phyloP scores from a whole-genome alignment of 2,113 vertebrate genomes.

The Tupaia tana region DNA sequence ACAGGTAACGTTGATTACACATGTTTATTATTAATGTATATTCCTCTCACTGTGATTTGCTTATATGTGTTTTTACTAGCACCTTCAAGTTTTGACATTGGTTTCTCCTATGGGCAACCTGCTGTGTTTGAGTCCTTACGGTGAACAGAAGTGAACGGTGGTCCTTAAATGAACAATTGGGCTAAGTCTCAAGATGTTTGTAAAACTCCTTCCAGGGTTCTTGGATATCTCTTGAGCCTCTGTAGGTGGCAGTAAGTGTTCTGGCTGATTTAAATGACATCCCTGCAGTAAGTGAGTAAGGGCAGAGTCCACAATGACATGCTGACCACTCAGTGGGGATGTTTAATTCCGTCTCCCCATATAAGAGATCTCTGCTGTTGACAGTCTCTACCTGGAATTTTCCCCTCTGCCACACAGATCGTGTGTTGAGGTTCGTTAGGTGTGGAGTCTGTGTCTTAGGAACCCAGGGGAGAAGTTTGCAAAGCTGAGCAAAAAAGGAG shows the following conservation, averaged over 20 bases:
- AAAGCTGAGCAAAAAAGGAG: neutral
- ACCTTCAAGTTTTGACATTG: neutral
- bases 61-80: neutral
- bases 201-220: neutral
- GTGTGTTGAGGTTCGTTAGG: neutral
- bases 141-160: neutral
- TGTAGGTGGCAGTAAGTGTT: neutral
- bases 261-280: neutral
- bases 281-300: neutral
- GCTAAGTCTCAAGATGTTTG: neutral
- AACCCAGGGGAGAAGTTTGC: neutral
- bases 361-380: neutral
- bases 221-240: neutral
- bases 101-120: neutral
- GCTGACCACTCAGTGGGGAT: neutral
- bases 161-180: neutral
- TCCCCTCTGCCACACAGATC: neutral
- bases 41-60: neutral
- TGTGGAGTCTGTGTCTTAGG: neutral
- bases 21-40: neutral
- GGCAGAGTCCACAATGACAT: neutral
- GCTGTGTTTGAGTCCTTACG: neutral
- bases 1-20: neutral
- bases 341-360: neutral
- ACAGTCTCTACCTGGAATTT: neutral